phyloP scores from a whole-genome alignment of 2,797 vertebrate species.

The Valencia hispanica region DNA sequence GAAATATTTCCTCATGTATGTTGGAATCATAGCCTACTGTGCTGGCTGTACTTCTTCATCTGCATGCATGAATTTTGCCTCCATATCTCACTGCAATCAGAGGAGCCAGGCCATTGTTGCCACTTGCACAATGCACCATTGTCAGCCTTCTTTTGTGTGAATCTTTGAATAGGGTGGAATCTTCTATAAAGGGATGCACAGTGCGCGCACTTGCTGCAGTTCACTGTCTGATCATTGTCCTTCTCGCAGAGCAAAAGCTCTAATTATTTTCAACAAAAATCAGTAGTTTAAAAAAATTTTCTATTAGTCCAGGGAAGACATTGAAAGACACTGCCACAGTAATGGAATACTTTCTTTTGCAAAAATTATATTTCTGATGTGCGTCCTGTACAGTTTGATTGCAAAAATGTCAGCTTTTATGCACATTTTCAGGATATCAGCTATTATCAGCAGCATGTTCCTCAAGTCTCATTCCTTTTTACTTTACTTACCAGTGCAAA shows the following conservation, averaged over 20 bases:
- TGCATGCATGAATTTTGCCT: slow-evolving; percentile 24
- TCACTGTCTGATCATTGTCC: slow-evolving; percentile 38
- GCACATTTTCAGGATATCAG: slow-evolving; percentile 31
- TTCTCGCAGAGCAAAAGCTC: slow-evolving; percentile 56
- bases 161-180: slow-evolving; percentile 29
- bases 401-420: slow-evolving; percentile 27
- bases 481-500: slow-evolving; percentile 36
- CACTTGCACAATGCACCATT: slow-evolving; percentile 61
- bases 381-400: slow-evolving; percentile 7
- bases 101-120: slow-evolving; percentile 46
- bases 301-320: slow-evolving; percentile 56
- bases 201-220: slow-evolving; percentile 42
- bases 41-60: slow-evolving; percentile 3
- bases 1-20: slow-evolving; percentile 10
- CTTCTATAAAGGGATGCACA: slow-evolving; percentile 33
- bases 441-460: slow-evolving; percentile 31
- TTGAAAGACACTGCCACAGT: slow-evolving; percentile 55
- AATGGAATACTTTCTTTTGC: slow-evolving; percentile 58
- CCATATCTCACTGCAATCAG: slow-evolving; percentile 33
- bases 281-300: slow-evolving; percentile 72
- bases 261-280: slow-evolving; percentile 63
- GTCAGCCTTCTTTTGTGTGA: slow-evolving; percentile 44
- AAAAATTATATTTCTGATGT: slow-evolving; percentile 13
- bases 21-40: slow-evolving; percentile 1
- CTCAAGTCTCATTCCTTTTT: slow-evolving; percentile 31